Evolutionary conservation across 2,113 vertebrate genomes (phyloP).

Genomic region (Ctenodactylus gundi): DNA sequence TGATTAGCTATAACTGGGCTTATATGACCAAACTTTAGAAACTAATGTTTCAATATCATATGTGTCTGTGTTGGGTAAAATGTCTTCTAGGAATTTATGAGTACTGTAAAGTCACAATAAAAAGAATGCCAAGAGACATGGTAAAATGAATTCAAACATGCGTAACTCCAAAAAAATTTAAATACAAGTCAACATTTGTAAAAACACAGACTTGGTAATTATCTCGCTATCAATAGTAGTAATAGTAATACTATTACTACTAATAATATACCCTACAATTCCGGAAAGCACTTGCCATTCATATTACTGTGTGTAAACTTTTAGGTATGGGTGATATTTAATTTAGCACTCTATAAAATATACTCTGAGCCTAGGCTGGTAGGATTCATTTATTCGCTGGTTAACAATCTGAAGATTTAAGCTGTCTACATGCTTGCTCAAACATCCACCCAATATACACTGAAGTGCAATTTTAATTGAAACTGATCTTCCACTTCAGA

Average conservation of each 20-base stretch:
- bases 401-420: slow-evolving; percentile 74
- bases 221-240: background rate
- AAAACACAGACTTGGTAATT: slow-evolving; percentile 23
- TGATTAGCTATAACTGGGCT: background rate
- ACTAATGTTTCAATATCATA: background rate
- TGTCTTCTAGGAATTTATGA: background rate
- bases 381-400: slow-evolving; percentile 67
- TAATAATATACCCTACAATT: background rate
- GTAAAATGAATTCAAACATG: background rate
- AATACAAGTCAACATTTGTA: background rate
- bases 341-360: slow-evolving; percentile 63
- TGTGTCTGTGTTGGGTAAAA: background rate
- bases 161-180: background rate
- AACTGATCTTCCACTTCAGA: slow-evolving; percentile 91
- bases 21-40: background rate
- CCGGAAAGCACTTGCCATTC: slow-evolving; percentile 13
- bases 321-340: slow-evolving; percentile 27
- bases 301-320: background rate
- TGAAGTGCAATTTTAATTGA: slow-evolving; percentile 91
- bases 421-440: slow-evolving; percentile 63
- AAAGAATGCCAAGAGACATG: background rate
- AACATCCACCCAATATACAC: slow-evolving; percentile 71
- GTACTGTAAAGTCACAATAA: background rate
- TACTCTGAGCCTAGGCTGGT: slow-evolving; percentile 46
- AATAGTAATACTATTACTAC: background rate